Percentiles rank a stretch among this genome's conserved stretches.
Evolutionary conservation across 2,888 invertebrate species (phyloP).

Genomic region (Halocaridina rubra): DNA sequence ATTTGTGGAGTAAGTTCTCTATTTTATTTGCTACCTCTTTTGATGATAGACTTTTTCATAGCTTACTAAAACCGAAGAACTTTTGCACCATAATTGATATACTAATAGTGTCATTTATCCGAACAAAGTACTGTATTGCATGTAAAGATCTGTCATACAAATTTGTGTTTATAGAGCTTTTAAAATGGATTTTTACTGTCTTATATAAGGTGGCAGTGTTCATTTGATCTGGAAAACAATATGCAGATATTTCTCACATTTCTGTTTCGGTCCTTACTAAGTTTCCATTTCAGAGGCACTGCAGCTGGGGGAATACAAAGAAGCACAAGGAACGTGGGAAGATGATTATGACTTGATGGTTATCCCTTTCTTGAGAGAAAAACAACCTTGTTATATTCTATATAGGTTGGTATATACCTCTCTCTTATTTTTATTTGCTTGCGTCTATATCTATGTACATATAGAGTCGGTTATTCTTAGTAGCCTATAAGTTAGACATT

Average conservation of each 20-base stretch:
- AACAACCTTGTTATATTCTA: conserved; percentile 91
- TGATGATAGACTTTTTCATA: too few species aligned
- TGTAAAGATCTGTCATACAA: not conserved
- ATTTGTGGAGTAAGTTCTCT: too few species aligned
- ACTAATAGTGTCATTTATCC: too few species aligned
- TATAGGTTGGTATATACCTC: conserved; percentile 74
- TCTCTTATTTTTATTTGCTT: not conserved
- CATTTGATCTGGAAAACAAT: not conserved
- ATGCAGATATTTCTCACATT: not conserved
- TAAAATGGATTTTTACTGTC: not conserved
- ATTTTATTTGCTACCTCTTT: too few species aligned
- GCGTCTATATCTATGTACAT: not conserved
- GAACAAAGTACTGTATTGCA: not conserved
- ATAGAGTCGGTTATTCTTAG: not conserved
- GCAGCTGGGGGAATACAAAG: conserved; percentile 75
- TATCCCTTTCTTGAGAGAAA: conserved; percentile 78
- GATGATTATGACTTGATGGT: conserved; percentile 85
- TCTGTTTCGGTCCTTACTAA: not conserved
- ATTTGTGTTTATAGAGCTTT: not conserved
- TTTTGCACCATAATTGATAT: too few species aligned
- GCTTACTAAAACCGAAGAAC: too few species aligned
- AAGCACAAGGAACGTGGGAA: conserved; percentile 83
- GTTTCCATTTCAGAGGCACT: conserved; percentile 77
- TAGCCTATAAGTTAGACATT: not conserved
- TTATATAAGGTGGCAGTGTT: not conserved